A percentile compares a stretch with the other conserved stretches of the same genome.
phyloP scores from a whole-genome alignment of 2,113 vertebrate genomes.

The Acrocephalus kingi region DNA sequence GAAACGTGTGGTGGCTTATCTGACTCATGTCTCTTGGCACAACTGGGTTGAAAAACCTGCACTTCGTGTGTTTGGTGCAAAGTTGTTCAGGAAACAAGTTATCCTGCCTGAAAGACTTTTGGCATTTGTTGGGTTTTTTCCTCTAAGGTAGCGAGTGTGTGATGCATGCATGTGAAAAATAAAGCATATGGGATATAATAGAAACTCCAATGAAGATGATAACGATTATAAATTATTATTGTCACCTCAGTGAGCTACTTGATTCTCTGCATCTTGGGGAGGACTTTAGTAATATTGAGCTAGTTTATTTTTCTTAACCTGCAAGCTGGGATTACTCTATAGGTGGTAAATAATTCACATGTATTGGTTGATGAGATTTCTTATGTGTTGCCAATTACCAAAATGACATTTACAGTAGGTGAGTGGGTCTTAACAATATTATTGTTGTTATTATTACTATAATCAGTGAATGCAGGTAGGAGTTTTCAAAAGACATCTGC shows the following conservation, averaged over 20 bases:
- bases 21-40: not conserved
- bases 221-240: not conserved
- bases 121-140: not conserved
- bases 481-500: not conserved
- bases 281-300: not conserved
- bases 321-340: not conserved
- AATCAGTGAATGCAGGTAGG: not conserved
- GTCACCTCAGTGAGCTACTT: not conserved
- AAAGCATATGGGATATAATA: not conserved
- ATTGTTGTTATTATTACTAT: not conserved
- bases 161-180: not conserved
- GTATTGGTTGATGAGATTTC: not conserved
- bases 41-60: not conserved
- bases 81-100: not conserved
- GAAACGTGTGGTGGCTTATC: not conserved
- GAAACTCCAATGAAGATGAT: not conserved
- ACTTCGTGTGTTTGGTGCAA: rapidly evolving
- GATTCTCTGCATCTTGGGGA: not conserved
- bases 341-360: not conserved
- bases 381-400: not conserved
- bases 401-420: not conserved
- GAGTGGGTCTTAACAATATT: not conserved
- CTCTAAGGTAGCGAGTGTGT: not conserved
- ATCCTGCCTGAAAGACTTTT: not conserved
- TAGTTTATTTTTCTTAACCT: not conserved